Evolutionary conservation across 2,888 invertebrate genomes (phyloP).

Genomic region (Drosophila austrosaltans): DNA sequence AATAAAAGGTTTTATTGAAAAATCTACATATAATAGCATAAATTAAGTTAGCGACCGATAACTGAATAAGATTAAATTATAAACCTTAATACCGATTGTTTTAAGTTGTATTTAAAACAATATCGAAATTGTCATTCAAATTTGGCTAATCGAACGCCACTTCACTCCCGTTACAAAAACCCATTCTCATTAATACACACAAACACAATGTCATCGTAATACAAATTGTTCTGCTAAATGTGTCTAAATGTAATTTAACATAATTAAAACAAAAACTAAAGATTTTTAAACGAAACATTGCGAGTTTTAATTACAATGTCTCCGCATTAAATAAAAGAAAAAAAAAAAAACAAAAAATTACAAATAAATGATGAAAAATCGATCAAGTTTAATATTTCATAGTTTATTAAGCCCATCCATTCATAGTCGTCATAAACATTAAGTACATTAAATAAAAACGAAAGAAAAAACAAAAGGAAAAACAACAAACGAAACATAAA

Average conservation of each 20-base stretch:
- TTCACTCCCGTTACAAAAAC: slow-evolving; percentile 36
- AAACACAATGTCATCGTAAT: slow-evolving; percentile 48
- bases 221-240: slow-evolving; percentile 74
- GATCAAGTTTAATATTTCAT: slow-evolving; percentile 72
- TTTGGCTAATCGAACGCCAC: slow-evolving; percentile 47
- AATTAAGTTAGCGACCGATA: slow-evolving; percentile 73
- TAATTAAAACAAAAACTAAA: slow-evolving; percentile 60
- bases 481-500: slow-evolving; percentile 29
- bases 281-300: slow-evolving; percentile 73
- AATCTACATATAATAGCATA: slow-evolving; percentile 76
- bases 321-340: slow-evolving; percentile 48
- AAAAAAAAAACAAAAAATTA: slow-evolving; percentile 41
- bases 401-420: slow-evolving; percentile 78
- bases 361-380: slow-evolving; percentile 37
- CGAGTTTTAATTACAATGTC: slow-evolving; percentile 70
- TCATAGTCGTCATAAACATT: slow-evolving; percentile 76
- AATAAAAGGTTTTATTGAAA: slow-evolving; percentile 69
- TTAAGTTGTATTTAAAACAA: slow-evolving; percentile 55
- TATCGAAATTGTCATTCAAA: slow-evolving; percentile 19
- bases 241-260: slow-evolving; percentile 75
- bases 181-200: slow-evolving; percentile 39
- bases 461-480: slow-evolving; percentile 51
- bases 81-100: slow-evolving; percentile 54
- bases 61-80: slow-evolving; percentile 63
- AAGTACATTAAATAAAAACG: slow-evolving; percentile 59